Evolutionary conservation across 2,797 vertebrate species (phyloP).

Genomic region (Pelochelys cantorii): DNA sequence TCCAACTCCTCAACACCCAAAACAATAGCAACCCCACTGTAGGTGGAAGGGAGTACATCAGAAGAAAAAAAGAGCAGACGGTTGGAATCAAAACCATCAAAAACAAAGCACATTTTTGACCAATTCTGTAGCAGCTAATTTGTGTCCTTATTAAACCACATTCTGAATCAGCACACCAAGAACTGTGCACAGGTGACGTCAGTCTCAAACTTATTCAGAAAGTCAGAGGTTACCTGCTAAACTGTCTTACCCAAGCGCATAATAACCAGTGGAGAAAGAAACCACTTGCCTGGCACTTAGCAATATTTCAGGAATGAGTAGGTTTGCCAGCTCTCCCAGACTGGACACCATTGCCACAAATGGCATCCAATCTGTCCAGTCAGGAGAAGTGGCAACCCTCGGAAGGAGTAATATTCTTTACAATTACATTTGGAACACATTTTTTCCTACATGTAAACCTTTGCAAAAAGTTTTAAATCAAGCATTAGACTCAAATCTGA

Average conservation of each 20-base stretch:
- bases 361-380: too few relatives aligned
- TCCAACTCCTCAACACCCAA: background rate
- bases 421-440: background rate
- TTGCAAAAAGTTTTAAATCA: background rate
- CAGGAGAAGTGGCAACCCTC: too few relatives aligned
- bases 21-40: background rate
- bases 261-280: background rate
- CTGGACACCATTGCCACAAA: too few relatives aligned
- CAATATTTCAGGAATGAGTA: slow-evolving; percentile 5
- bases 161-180: background rate
- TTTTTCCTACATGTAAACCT: background rate
- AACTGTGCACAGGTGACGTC: background rate
- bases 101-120: background rate
- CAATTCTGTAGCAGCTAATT: slow-evolving; percentile 14
- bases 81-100: background rate
- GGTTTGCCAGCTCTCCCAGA: too few relatives aligned
- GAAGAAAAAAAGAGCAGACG: background rate
- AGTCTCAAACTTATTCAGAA: background rate
- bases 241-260: background rate
- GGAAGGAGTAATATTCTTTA: background rate
- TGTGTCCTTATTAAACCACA: background rate
- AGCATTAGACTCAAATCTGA: background rate
- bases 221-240: background rate
- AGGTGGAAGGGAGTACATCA: background rate
- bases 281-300: background rate